Conservation (phyloP, 1,140 invertebrate species). For the Neodiprion fabricii region DNA sequence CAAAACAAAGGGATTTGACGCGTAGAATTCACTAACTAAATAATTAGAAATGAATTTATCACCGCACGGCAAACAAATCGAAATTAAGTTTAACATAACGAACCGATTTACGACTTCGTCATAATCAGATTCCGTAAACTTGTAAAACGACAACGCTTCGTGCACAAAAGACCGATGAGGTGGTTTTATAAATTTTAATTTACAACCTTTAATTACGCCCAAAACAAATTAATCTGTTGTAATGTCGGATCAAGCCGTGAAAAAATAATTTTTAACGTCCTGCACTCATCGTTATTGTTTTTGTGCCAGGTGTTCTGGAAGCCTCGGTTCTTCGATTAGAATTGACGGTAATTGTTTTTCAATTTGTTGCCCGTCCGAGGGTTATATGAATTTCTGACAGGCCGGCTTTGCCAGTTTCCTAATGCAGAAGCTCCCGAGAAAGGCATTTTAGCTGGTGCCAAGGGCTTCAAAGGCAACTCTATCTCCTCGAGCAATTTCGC, state of each 20-base stretch:
- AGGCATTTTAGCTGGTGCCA: neutral
- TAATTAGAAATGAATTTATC: neutral
- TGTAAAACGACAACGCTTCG: no score
- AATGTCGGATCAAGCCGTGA: no score
- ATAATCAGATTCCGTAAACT: neutral
- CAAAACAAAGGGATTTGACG: constrained; percentile 21
- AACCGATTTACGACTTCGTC: neutral
- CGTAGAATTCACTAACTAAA: constrained; percentile 7
- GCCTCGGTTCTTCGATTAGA: no score
- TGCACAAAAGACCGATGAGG: no score
- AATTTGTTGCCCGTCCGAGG: no score
- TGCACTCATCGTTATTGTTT: no score
- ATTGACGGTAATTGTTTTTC: no score
- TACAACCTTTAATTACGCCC: neutral
- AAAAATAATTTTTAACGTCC: no score
- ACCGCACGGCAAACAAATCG: neutral
- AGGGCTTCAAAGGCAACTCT: neutral
- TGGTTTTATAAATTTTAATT: neutral
- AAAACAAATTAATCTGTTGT: neutral
- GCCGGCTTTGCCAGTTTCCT: no score
- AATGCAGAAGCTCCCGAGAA: neutral
- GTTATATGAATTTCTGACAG: no score
- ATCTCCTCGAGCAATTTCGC: no score
- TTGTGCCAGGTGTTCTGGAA: no score
- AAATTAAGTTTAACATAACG: neutral